Evolutionary conservation across 2,113 vertebrate genomes (phyloP).

Genomic region (Daubentonia madagascariensis): DNA sequence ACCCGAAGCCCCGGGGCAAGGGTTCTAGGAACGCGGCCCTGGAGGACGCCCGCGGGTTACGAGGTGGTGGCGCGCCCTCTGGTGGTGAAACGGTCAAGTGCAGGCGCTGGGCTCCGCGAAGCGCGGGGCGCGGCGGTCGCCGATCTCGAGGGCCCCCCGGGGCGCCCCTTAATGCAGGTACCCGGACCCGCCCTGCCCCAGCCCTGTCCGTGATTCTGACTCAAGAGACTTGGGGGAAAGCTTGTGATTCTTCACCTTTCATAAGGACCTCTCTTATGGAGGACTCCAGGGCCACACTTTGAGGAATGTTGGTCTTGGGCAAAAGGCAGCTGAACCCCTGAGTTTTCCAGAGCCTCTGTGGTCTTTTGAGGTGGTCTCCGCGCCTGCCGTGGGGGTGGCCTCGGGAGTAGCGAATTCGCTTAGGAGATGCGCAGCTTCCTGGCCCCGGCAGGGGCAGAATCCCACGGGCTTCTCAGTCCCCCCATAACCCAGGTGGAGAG

Average conservation of each 20-base stretch:
- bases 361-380: fast-evolving
- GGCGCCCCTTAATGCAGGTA: not conserved
- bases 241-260: not conserved
- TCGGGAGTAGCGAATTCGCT: too few species aligned
- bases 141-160: not conserved
- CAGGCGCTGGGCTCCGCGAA: fast-evolving
- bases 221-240: not conserved
- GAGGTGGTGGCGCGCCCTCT: not conserved
- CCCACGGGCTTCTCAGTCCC: not conserved
- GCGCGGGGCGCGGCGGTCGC: fast-evolving
- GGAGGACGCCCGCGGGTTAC: fast-evolving
- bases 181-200: not conserved
- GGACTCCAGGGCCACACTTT: not conserved
- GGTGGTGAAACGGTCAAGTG: not conserved
- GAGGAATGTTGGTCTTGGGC: not conserved
- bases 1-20: not conserved
- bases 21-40: not conserved
- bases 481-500: not conserved
- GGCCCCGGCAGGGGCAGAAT: not conserved
- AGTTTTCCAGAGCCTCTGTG: not conserved
- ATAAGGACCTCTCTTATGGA: not conserved
- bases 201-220: not conserved
- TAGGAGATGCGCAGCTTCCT: too few species aligned
- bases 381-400: too few species aligned
- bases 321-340: not conserved